A percentile compares a stretch with the other conserved stretches of the same genome.
These are phyloP conservation scores for Trachops cirrhosus DNA, from an alignment of 2,797 vertebrate species.

Conservation along the genomic window DNA sequence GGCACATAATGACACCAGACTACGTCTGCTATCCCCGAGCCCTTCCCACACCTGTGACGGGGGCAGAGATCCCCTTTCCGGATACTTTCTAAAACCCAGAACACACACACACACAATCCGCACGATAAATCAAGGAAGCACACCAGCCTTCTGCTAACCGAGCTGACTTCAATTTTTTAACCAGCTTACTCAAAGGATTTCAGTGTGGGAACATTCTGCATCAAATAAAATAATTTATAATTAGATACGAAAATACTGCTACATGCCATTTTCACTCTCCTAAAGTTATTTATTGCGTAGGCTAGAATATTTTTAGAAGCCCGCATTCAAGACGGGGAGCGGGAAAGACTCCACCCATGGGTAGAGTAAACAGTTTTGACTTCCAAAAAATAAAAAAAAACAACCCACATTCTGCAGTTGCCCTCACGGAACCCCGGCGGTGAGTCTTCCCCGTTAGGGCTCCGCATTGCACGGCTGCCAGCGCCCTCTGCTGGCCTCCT, in stretches of 20 bases:
- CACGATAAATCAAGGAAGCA: background rate
- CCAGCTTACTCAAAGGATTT: background rate
- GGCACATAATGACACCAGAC: background rate
- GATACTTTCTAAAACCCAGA: background rate
- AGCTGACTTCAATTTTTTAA: background rate
- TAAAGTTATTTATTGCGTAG: background rate
- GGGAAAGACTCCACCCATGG: background rate
- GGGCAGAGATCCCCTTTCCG: too few species aligned
- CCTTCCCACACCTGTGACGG: background rate
- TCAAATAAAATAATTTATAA: background rate
- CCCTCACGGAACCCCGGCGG: background rate
- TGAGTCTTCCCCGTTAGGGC: background rate
- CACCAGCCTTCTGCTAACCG: background rate
- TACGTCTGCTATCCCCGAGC: background rate
- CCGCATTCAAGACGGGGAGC: background rate
- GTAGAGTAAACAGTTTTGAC: background rate
- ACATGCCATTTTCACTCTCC: background rate
- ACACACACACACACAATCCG: background rate
- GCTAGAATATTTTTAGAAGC: background rate
- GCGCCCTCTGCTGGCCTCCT: slow-evolving; percentile 76
- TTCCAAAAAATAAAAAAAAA: background rate
- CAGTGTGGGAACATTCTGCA: background rate
- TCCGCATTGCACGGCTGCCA: slow-evolving; percentile 48
- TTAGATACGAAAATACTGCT: background rate
- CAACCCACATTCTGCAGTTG: background rate